phyloP scores from a whole-genome alignment of 2,113 vertebrate species.

The Ardeotis arabs region DNA sequence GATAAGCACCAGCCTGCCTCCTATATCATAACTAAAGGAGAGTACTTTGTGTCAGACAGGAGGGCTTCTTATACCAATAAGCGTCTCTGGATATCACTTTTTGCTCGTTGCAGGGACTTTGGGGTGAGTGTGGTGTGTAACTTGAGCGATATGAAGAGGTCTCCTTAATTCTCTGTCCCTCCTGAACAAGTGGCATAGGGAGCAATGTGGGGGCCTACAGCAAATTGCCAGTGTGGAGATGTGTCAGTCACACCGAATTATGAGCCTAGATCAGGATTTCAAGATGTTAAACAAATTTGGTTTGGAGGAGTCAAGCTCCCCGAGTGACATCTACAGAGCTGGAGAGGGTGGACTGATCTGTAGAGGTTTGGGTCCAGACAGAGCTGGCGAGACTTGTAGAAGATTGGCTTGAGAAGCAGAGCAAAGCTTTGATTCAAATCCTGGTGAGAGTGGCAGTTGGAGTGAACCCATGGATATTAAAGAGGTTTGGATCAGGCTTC shows the following conservation, averaged over 20 bases:
- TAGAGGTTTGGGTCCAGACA: neutral
- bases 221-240: neutral
- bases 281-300: neutral
- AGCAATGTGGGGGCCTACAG: neutral
- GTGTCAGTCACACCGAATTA: neutral
- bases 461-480: neutral
- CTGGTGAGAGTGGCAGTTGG: neutral
- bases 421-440: neutral
- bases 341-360: neutral
- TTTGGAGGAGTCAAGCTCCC: neutral
- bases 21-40: neutral
- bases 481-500: neutral
- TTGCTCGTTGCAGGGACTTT: neutral
- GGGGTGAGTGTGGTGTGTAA: fast-evolving
- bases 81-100: neutral
- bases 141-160: neutral
- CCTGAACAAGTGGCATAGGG: neutral
- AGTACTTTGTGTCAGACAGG: neutral
- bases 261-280: neutral
- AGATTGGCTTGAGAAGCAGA: neutral
- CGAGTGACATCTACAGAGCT: neutral
- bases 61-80: neutral
- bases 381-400: neutral
- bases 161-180: neutral
- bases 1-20: neutral